Evolutionary conservation across 2,888 invertebrate genomes (phyloP), one percentile per base, ranked within the genome.

Genomic region (Sussaba pulchella): DNA sequence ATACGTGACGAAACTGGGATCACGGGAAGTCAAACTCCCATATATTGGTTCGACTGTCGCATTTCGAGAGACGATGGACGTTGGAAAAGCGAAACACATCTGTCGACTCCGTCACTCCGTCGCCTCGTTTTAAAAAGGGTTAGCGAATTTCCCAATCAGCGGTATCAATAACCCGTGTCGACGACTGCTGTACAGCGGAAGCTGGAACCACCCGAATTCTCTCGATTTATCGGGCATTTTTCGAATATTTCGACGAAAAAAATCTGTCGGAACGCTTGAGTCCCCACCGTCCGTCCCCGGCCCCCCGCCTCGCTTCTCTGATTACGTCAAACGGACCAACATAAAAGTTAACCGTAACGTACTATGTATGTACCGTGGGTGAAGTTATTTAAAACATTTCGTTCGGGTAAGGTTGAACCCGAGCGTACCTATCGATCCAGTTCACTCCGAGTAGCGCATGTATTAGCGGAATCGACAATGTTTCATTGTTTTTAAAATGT

Each of bases 131-230:
- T 83, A 81, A 84, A 87, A 87, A 85, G 84, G 85, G 82, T 83
- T 84, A 85, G 84, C 85, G 87, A 87, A 88, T 88, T 88, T 84
- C 84, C 80, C 88, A 86, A 88, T 88, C 87, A 88, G 85, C 82
- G 84, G 82, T 87, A 89, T 89, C 89, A 85, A 87, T 88, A 87
- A 85, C 86, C 63, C 50, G 54, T 69, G 41, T 54, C 6, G 43
- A 12, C n/a, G 26, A 26, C 26, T 9, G 8, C 10, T 14, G 54
- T 31, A 64, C 39, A 8, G 31, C 10, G 52, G 19, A 24, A n/a
- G n/a, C 26, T 19, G 19, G 36, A 21, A n/a, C 24, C 43, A 50
- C 5, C 61, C 12, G 19, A 61, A 61, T 31, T 61, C 41, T 24
- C 12, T 17, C 43, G 66, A 71, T 73, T 73, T 82, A 67, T 75